Conservation (phyloP, 2,113 vertebrate species). For the Syngnathus floridae region DNA sequence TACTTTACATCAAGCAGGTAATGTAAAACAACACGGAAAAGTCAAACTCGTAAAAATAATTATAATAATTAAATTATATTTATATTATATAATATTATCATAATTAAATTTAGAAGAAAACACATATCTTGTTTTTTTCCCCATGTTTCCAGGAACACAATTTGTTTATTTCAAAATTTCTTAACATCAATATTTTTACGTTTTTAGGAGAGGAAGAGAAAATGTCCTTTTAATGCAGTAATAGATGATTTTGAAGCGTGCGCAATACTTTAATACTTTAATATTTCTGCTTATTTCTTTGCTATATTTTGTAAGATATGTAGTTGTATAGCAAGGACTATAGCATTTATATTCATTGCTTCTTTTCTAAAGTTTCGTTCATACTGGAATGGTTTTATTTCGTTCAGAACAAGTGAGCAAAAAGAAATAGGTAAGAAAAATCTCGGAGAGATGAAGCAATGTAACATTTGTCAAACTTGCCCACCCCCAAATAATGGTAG, state of each 20-base stretch:
- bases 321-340: not conserved
- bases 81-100: too few species aligned
- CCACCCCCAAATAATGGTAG: slow-evolving; percentile 44
- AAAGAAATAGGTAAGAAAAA: slow-evolving; percentile 12
- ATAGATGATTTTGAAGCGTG: not conserved
- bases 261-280: not conserved
- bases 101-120: too few species aligned
- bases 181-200: too few species aligned
- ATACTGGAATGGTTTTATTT: slow-evolving; percentile 28
- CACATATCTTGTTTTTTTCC: too few species aligned
- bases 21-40: too few species aligned
- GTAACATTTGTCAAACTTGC: slow-evolving; percentile 33
- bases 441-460: slow-evolving; percentile 10
- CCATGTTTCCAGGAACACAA: too few species aligned
- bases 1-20: too few species aligned
- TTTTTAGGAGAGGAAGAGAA: too few species aligned
- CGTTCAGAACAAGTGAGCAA: slow-evolving; percentile 27
- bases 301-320: not conserved
- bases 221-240: too few species aligned
- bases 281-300: not conserved
- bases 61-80: too few species aligned
- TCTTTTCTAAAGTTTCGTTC: slow-evolving; percentile 7
- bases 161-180: too few species aligned
- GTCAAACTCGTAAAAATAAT: too few species aligned
- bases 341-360: not conserved